Evolutionary conservation across 2,888 invertebrate genomes (phyloP), one percentile per base, ranked within the genome.

Genomic region (Diogma glabrata): DNA sequence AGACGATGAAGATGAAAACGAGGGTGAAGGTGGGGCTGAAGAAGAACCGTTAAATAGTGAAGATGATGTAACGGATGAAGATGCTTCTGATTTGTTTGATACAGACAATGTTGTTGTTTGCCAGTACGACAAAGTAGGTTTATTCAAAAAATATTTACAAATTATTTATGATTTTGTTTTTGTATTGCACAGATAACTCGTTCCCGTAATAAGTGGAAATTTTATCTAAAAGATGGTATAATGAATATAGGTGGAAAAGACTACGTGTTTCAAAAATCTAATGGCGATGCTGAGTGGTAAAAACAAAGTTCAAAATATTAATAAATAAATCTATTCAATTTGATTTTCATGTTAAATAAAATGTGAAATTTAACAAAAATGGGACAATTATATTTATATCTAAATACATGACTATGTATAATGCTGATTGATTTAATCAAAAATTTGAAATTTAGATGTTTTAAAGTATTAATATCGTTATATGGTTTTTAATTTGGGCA

Each of bases 81-180:
- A 94, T 65, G 86, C 91, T 0, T 78, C 84, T 55, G 95, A 96
- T 69, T 78, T 97, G 67, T 99, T 97, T 74, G 97, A 99, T 63
- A 95, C 97, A 38, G 97, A 99, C 61, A 97, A 99, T 76, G 96
- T 99, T 52, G 93, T 99, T 55, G 97, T 99, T 53, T 99, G 99
- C 70, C 99, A 99, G 72, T 99, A 97, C 73, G 99, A 99, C 73
- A 99, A 99, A 79, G 90, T 89, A 67, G 58, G 56, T 58, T 26
- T 50, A 36, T 46, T 47, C n/a, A 26, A 7, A 6, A 49, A 22
- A 20, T 22, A 28, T 50, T 43, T 40, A 19, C 10, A 47, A 36
- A 43, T 36, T 22, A 17, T 49, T 53, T 23, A 4, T 23, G 26
- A 10, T 49, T 49, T 22, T 26, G 46, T 61, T 60, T 54, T 54